Base-by-base conservation (phyloP, 2,888 invertebrate genomes). In the Holacanthella duospinosa region DNA sequence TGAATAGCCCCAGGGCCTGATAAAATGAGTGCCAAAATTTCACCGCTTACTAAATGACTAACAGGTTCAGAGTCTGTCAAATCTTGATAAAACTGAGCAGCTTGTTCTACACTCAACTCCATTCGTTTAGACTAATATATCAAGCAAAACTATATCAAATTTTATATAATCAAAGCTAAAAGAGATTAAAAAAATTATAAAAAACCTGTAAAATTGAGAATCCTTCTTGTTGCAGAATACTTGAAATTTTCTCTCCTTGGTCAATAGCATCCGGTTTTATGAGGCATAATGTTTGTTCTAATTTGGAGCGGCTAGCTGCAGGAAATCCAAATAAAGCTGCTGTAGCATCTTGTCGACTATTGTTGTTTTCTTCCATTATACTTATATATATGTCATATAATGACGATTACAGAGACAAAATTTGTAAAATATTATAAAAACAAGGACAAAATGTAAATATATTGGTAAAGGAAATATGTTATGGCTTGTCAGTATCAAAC, bases 31-130 rank as follows among this genome's bases (percentile, higher is more conserved):
- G 48, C 48, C 48, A 48, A 16, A 4, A 48, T 21, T 9, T 48
- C 48, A 48, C 48, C 48, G n/a, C 48, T 48, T 9, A 9, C 4
- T 9, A 48, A 21, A 21, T 48, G 48, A n/a, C 16, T 4, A 4
- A 48, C 48, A 21, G 48, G 4, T 21, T 48, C 84, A 61, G 83
- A 82, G 0, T 88, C 88, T 74, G 86, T 87, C 75, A 85, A 84
- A 59, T 87, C 85, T 2, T 82, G 81, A 77, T 89, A 93, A 72
- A 94, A 85, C 75, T 92, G 89, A 0, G 89, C 88, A 0, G 87
- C 88, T 77, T 91, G 87, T 77, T 93, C 93, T 0, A 88, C 86
- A 0, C 88, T 87, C 63, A 94, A 79, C 59, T 82, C 84, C 0
- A 92, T 78, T 68, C 81, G 79, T 65, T 88, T 82, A 73, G 82